These are phyloP conservation scores for Limnephilus auricula DNA, from an alignment of 2,888 invertebrate genomes.

Conservation along the genomic window DNA sequence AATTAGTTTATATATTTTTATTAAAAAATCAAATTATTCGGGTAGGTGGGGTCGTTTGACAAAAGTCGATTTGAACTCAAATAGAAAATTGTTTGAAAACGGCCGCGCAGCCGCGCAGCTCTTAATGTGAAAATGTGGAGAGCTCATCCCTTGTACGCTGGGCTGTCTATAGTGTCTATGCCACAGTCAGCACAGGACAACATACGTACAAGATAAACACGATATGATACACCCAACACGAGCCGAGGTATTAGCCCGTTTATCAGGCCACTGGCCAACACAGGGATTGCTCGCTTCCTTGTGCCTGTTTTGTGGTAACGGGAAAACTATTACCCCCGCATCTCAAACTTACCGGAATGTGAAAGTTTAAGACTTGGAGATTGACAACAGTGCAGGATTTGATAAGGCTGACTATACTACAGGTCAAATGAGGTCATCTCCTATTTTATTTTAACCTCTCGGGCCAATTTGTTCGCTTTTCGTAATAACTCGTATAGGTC, in stretches of 20 bases:
- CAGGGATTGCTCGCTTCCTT: neutral
- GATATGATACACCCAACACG: neutral
- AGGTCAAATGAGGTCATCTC: no score
- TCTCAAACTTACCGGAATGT: constrained; percentile 37
- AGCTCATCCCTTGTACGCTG: neutral
- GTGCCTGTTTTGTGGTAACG: neutral
- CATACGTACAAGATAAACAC: neutral
- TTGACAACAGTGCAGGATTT: neutral
- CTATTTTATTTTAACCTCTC: no score
- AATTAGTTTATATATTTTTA: no score
- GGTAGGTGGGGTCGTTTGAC: no score
- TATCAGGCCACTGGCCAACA: neutral
- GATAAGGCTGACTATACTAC: no score
- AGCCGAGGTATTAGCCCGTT: neutral
- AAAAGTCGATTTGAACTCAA: no score
- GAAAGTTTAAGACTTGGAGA: constrained; percentile 34
- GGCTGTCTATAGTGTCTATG: neutral
- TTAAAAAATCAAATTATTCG: no score
- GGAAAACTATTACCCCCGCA: neutral
- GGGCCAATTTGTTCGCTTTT: no score
- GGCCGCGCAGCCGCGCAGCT: no score
- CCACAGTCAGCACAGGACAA: neutral
- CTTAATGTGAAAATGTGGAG: neutral
- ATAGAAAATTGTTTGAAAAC: no score
- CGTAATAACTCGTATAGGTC: no score